Evolutionary conservation across 53 echinoderm and acorn worm genomes (phyloP).

Genomic region (Temnopleurus reevesii): DNA sequence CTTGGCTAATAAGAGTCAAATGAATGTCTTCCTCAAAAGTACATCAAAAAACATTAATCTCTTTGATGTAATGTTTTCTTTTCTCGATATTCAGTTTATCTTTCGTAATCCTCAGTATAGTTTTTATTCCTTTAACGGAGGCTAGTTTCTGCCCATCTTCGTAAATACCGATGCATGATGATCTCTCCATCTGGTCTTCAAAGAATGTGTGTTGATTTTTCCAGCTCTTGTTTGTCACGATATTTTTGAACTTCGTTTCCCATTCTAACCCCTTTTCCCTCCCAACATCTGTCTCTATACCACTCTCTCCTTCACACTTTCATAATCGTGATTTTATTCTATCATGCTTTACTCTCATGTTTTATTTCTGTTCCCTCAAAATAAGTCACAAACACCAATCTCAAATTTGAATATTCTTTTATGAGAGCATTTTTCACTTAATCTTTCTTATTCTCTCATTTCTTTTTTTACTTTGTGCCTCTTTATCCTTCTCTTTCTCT

Average conservation of each 20-base stretch:
- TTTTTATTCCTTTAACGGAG: conserved; percentile 3
- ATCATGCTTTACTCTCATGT: background rate
- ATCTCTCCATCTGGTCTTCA: conserved; percentile 29
- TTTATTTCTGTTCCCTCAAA: too few species aligned
- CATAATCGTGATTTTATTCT: background rate
- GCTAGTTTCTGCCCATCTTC: conserved; percentile 33
- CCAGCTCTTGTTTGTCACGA: conserved; percentile 62
- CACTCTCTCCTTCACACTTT: background rate
- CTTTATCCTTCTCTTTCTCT: background rate
- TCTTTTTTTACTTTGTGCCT: background rate
- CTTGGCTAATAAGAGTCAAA: too few species aligned
- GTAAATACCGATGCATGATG: conserved; percentile 50
- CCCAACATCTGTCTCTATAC: background rate
- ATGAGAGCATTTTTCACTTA: background rate
- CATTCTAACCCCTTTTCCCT: conserved; percentile 4
- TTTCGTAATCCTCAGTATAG: background rate
- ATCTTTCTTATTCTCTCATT: background rate
- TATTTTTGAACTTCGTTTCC: conserved; percentile 25
- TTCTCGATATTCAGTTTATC: too few species aligned
- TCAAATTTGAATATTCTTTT: too few species aligned
- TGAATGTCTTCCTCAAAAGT: too few species aligned
- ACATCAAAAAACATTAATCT: too few species aligned
- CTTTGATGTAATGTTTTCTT: too few species aligned
- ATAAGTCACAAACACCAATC: too few species aligned
- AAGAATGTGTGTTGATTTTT: conserved; percentile 58